Conservation (phyloP, 2,797 vertebrate genomes). For the Crocodylus rhombifer region DNA sequence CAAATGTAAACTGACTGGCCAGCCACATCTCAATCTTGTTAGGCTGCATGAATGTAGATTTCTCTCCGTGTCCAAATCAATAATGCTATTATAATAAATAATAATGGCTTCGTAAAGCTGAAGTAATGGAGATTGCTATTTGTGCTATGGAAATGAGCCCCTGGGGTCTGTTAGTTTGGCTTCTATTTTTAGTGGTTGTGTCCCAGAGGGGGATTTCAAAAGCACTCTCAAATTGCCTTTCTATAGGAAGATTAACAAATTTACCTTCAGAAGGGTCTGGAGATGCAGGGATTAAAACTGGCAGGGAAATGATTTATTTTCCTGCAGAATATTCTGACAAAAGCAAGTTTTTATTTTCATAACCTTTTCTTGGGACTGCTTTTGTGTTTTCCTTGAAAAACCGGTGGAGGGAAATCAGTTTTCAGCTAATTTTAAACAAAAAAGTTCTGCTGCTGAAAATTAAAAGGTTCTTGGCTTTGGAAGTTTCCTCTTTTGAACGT, state of each 20-base stretch:
- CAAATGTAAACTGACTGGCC: constrained; percentile 48
- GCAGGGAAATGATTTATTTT: not conserved
- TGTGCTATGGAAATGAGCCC: constrained; percentile 45
- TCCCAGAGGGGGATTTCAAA: constrained; percentile 56
- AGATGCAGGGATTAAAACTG: constrained; percentile 25
- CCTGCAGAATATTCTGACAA: not conserved
- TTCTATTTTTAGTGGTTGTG: constrained; percentile 8
- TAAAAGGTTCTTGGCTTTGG: not conserved
- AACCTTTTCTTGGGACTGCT: too few relatives aligned
- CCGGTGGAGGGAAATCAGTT: not conserved
- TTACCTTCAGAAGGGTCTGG: constrained; percentile 20
- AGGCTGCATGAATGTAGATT: constrained; percentile 29
- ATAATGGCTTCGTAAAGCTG: constrained; percentile 51
- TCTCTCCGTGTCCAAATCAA: constrained; percentile 48
- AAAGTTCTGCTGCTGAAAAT: not conserved
- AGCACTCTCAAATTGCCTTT: constrained; percentile 35
- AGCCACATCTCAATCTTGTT: constrained; percentile 15
- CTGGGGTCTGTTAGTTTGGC: constrained; percentile 39
- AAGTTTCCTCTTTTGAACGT: not conserved
- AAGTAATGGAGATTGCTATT: constrained; percentile 55
- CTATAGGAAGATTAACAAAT: constrained; percentile 42
- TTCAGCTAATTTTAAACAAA: not conserved
- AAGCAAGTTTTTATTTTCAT: not conserved
- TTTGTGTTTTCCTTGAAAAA: too few relatives aligned
- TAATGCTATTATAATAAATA: constrained; percentile 52